Evolutionary conservation across 2,113 vertebrate species (phyloP).

Genomic region (Trematocara zebra): DNA sequence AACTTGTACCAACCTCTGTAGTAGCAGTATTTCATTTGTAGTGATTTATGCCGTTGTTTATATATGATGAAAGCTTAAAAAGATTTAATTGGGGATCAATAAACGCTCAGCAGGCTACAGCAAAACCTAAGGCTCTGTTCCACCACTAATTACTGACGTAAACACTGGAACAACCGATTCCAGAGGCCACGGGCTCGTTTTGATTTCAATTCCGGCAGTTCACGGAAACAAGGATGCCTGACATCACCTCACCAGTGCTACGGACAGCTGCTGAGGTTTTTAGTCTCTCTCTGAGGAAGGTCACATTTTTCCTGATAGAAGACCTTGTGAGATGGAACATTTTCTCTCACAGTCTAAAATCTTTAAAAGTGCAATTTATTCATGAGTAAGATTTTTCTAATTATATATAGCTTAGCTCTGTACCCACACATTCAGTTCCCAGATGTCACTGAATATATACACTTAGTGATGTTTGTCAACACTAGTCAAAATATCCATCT

Average conservation of each 20-base stretch:
- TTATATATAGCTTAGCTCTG: neutral
- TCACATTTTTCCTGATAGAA: neutral
- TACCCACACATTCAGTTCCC: neutral
- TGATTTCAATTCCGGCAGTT: neutral
- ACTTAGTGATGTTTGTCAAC: neutral
- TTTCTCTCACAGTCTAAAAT: neutral
- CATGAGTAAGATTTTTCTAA: neutral
- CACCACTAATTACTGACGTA: neutral
- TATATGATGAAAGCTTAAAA: neutral
- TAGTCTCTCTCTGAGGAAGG: neutral
- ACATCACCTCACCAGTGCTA: neutral
- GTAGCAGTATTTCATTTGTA: neutral
- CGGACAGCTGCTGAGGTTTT: neutral
- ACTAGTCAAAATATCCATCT: neutral
- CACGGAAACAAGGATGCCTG: neutral
- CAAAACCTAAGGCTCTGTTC: neutral
- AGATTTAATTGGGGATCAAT: neutral
- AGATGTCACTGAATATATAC: neutral
- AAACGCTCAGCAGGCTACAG: neutral
- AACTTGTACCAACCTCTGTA: neutral
- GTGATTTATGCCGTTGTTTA: neutral
- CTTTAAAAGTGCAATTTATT: neutral
- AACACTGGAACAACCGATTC: neutral
- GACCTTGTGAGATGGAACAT: neutral
- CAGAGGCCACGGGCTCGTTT: neutral